A percentile compares a stretch with the other conserved stretches of the same genome.
Conservation (phyloP, 2,797 vertebrate genomes). For the Petrocephalus sullivani region DNA sequence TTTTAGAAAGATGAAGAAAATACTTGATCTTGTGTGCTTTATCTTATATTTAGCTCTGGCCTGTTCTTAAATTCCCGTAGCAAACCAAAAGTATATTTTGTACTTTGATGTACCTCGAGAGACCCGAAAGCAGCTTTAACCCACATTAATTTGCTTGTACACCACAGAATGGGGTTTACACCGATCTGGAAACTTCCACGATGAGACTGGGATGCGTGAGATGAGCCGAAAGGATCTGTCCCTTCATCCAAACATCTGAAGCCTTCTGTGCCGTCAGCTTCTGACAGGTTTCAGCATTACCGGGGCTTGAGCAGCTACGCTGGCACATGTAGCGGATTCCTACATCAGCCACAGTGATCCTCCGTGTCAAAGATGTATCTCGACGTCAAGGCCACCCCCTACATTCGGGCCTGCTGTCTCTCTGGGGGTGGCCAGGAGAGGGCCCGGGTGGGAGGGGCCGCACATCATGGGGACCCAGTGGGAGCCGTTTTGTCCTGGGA, state of each 20-base stretch:
- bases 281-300: not conserved
- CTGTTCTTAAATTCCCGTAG: not conserved
- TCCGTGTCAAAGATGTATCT: not conserved
- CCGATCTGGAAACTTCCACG: not conserved
- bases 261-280: not conserved
- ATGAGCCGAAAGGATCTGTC: not conserved
- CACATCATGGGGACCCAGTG: not conserved
- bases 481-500: not conserved
- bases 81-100: not conserved
- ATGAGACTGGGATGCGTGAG: not conserved
- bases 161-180: not conserved
- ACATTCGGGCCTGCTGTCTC: not conserved
- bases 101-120: not conserved
- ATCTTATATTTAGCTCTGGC: not conserved
- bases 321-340: not conserved
- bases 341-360: not conserved
- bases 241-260: not conserved
- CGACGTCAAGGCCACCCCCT: not conserved
- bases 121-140: not conserved
- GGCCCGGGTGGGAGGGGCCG: not conserved
- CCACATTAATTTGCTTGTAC: not conserved
- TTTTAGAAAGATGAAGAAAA: not conserved
- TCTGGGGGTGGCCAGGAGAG: not conserved
- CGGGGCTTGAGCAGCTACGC: not conserved
- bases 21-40: conserved; percentile 1